Evolutionary conservation across 2,888 invertebrate species (phyloP).

Genomic region (Acanthosepion esculentum): DNA sequence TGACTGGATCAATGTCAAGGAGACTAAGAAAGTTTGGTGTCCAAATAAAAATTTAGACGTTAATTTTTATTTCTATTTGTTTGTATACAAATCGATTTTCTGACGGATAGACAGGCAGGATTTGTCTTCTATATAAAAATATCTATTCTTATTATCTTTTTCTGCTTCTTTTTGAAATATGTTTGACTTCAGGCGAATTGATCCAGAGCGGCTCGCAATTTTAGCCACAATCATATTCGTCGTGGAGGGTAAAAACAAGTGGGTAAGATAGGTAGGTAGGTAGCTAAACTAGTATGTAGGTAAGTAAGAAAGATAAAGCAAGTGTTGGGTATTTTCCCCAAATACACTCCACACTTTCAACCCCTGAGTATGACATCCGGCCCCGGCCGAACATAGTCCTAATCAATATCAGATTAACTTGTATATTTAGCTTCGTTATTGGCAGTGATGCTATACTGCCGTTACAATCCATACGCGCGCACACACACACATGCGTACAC

Average conservation of each 20-base stretch:
- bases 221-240: not conserved
- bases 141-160: too few species aligned
- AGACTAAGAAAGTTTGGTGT: too few species aligned
- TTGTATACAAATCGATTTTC: too few species aligned
- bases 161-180: too few species aligned
- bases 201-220: not conserved
- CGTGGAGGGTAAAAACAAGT: not conserved
- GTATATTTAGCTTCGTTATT: not conserved
- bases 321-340: not conserved
- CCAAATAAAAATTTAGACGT: too few species aligned
- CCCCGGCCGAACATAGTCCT: not conserved
- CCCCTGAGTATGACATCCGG: not conserved
- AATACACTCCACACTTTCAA: not conserved
- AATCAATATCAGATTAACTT: conserved; percentile 33
- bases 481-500: not conserved
- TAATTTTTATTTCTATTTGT: too few species aligned
- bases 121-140: too few species aligned
- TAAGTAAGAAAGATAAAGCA: not conserved
- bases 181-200: not conserved
- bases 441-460: not conserved
- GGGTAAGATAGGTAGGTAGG: not conserved
- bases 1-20: too few species aligned
- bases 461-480: not conserved
- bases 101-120: too few species aligned
- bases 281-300: not conserved